phyloP scores from a whole-genome alignment of 1,140 invertebrate species.

The Oreohelix idahoensis region DNA sequence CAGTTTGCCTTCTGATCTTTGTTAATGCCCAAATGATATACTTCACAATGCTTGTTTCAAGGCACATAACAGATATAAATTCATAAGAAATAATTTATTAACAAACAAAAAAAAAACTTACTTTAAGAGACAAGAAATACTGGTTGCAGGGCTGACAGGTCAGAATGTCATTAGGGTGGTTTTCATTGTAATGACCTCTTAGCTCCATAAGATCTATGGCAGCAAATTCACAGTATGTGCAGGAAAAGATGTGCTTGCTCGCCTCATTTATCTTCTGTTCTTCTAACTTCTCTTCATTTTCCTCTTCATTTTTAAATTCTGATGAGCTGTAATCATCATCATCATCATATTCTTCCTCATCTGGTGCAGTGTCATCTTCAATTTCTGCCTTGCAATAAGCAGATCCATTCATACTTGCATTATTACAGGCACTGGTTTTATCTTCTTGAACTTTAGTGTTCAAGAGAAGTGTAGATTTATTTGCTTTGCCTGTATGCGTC shows the following conservation, averaged over 20 bases:
- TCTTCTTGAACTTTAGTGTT: not conserved
- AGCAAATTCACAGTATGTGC: constrained; percentile 64
- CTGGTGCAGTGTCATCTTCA: constrained; percentile 17
- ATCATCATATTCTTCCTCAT: constrained; percentile 29
- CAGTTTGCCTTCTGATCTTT: too few species aligned
- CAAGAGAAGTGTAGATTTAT: not conserved
- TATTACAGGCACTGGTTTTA: not conserved
- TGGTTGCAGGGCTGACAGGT: constrained; percentile 61
- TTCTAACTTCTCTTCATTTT: not conserved
- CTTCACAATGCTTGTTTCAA: too few species aligned
- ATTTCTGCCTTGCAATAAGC: not conserved
- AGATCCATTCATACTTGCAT: not conserved
- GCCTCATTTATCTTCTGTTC: constrained; percentile 1
- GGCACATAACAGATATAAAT: too few species aligned
- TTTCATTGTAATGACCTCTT: constrained; percentile 60
- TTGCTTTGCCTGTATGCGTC: not conserved
- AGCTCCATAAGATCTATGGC: constrained; percentile 57
- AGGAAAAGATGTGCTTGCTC: constrained; percentile 51
- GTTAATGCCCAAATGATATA: too few species aligned
- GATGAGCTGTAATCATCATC: not conserved
- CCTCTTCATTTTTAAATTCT: not conserved
- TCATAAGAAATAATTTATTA: too few species aligned
- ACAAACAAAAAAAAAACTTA: not conserved
- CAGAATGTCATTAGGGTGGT: constrained; percentile 60
- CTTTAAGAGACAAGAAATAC: constrained; percentile 61